Conservation (phyloP, 92 coral and sea anemone genomes). For the Diadumene lineata region DNA sequence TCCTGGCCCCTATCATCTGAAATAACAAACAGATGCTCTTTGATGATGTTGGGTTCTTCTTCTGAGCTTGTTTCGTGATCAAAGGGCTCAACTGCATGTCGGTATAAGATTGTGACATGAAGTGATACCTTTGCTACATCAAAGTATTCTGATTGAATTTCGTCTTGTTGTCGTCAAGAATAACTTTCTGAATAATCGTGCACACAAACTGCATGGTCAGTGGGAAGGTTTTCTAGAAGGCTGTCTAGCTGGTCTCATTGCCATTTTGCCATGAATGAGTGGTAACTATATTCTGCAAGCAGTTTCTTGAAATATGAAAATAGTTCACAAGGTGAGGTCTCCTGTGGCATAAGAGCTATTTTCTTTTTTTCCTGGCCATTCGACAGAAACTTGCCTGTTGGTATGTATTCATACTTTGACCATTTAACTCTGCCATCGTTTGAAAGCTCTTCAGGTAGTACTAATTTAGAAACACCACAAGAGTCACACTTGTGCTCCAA, state of each 20-base stretch:
- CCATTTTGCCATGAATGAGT: conserved; percentile 66
- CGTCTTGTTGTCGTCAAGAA: no score
- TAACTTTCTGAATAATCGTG: conserved; percentile 40
- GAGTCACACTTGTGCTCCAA: no score
- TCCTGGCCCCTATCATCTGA: conserved; percentile 53
- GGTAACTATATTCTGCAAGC: conserved; percentile 39
- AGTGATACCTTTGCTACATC: conserved; percentile 47
- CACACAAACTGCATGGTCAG: conserved; percentile 33
- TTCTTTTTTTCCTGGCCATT: conserved; percentile 58
- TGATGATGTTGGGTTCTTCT: conserved; percentile 39
- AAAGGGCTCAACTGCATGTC: conserved; percentile 49
- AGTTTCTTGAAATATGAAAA: conserved; percentile 35
- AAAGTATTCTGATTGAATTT: conserved; percentile 50
- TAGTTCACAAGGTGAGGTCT: conserved; percentile 33
- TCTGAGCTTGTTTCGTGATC: conserved; percentile 52
- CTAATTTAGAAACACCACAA: no score
- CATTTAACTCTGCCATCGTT: conserved; percentile 13
- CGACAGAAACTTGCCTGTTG: conserved; percentile 50
- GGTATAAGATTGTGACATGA: conserved; percentile 57
- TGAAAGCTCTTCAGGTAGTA: no score
- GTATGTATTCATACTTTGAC: conserved; percentile 41
- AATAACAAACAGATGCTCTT: conserved; percentile 53
- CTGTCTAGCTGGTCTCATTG: conserved; percentile 50
- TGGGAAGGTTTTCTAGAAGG: conserved; percentile 48
- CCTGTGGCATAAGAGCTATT: conserved; percentile 34